A percentile compares a stretch with the other conserved stretches of the same genome.
These are phyloP conservation scores for Sebastiscus tertius DNA, from an alignment of 2,797 vertebrate species.

Conservation along the genomic window DNA sequence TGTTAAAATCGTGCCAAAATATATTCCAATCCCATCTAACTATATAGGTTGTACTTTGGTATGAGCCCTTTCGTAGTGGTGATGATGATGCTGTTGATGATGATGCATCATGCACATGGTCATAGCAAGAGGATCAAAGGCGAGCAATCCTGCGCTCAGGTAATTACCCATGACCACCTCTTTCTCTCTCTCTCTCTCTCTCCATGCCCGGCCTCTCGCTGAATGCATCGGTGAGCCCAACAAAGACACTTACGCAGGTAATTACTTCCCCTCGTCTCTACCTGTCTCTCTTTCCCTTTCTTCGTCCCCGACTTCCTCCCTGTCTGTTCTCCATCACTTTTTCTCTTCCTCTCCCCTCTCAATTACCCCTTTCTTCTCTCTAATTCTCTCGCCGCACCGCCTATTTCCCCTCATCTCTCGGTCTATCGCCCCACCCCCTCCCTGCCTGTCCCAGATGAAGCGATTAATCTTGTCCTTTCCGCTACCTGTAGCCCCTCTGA, in stretches of 20 bases:
- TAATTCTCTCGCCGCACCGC: constrained; percentile 55
- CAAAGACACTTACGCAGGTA: constrained; percentile 73
- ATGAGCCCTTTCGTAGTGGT: background rate
- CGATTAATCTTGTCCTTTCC: constrained; percentile 76
- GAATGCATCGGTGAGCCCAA: constrained; percentile 63
- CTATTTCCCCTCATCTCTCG: constrained; percentile 62
- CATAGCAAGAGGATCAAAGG: constrained; percentile 56
- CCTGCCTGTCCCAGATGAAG: constrained; percentile 56
- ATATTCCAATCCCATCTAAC: background rate
- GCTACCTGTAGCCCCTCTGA: constrained; percentile 75
- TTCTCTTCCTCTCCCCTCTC: constrained; percentile 65
- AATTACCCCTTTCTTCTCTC: constrained; percentile 67
- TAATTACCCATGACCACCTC: constrained; percentile 73
- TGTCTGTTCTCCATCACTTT: constrained; percentile 63
- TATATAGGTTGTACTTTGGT: background rate
- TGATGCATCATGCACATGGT: constrained; percentile 13
- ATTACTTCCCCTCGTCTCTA: constrained; percentile 72
- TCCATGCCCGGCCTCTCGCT: constrained; percentile 22
- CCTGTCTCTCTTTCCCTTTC: constrained; percentile 70
- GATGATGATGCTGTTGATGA: constrained; percentile 10
- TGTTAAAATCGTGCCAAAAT: background rate
- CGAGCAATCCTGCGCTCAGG: constrained; percentile 42
- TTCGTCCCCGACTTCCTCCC: constrained; percentile 64
- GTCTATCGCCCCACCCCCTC: constrained; percentile 45
- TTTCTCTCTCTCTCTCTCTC: constrained; percentile 47